Conservation (phyloP, 30 jellyfish, hydroid and myxozoan species). For the Phacellophora camtschatica region DNA sequence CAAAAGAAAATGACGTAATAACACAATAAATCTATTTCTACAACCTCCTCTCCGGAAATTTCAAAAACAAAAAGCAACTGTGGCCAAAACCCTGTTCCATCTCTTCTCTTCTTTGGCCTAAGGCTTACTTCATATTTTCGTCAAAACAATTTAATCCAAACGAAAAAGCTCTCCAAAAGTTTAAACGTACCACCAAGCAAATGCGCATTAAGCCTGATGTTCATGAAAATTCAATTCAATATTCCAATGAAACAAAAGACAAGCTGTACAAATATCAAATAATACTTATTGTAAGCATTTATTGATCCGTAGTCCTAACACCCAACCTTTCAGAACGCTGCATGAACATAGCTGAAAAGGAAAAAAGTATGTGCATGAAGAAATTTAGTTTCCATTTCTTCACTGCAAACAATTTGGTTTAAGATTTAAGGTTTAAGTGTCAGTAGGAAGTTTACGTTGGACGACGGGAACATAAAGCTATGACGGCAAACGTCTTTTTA, state of each 20-base stretch:
- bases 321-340: background rate
- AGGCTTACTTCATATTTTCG: too few species aligned
- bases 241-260: background rate
- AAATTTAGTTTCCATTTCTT: too few species aligned
- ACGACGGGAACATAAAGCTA: too few species aligned
- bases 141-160: too few species aligned
- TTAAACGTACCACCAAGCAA: background rate
- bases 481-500: too few species aligned
- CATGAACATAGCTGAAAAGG: background rate
- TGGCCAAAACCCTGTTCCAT: background rate
- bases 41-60: background rate
- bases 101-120: background rate
- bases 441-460: too few species aligned
- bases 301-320: background rate
- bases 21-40: background rate
- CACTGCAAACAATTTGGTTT: too few species aligned
- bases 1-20: background rate
- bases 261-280: background rate
- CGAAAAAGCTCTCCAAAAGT: too few species aligned
- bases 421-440: too few species aligned
- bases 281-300: background rate
- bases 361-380: background rate
- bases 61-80: background rate
- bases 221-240: background rate
- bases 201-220: background rate